Conservation (phyloP, 2,113 vertebrate species). For the Narcine bancroftii region DNA sequence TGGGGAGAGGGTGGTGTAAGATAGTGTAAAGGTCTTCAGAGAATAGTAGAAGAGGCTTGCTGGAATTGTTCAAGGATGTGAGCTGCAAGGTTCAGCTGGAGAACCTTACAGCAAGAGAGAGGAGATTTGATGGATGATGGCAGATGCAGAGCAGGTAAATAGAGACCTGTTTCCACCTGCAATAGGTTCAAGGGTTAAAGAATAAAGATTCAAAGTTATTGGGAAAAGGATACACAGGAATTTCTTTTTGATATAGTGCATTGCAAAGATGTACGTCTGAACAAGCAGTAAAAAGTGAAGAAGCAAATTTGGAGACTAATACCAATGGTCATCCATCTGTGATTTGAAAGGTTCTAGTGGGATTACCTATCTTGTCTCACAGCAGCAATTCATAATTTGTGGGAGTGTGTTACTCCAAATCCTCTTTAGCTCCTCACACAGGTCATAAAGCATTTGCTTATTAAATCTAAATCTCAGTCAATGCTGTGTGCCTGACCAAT, state of each 20-base stretch:
- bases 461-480: constrained; percentile 36
- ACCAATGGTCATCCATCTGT: background rate
- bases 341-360: background rate
- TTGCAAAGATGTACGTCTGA: background rate
- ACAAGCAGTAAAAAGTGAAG: background rate
- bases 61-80: too few species aligned
- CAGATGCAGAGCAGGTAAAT: too few species aligned
- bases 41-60: too few species aligned
- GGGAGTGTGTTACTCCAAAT: background rate
- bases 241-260: background rate
- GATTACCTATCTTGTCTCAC: background rate
- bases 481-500: background rate
- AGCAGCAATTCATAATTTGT: constrained; percentile 1
- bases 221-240: too few species aligned
- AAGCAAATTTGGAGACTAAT: background rate
- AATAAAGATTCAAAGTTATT: too few species aligned
- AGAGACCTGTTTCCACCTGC: too few species aligned
- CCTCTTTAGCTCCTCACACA: constrained; percentile 9
- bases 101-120: too few species aligned
- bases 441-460: constrained; percentile 35
- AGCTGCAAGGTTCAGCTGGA: too few species aligned
- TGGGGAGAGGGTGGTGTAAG: too few species aligned
- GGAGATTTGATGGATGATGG: too few species aligned
- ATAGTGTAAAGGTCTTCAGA: too few species aligned
- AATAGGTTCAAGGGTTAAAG: too few species aligned